Base-by-base conservation (phyloP, 2,888 invertebrate genomes). In the Drosophila fulvimacula region DNA sequence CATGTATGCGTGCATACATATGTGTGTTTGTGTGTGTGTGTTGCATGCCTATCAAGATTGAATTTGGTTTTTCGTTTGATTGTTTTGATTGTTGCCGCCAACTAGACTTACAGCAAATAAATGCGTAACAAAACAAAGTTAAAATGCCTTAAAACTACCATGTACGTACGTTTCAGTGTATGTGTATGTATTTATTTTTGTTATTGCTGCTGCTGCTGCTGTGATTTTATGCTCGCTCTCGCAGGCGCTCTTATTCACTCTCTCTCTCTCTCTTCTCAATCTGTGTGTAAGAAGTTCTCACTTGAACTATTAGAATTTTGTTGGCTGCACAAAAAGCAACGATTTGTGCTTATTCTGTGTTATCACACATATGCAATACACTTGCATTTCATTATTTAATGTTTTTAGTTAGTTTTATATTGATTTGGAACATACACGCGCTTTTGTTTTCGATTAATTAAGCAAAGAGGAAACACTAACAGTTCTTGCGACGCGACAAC, bases 111-210 rank as follows among this genome's bases (percentile, higher is more conserved):
- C 52, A 63, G 39, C 42, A 57, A 78, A 73, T 53, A 57, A 78
- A 73, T 66, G 59, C 69, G 68, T 68, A 58, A 61, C 71, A 59
- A 61, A 71, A 48, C 56, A 65, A 70, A 61, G 27, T 46, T 73
- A 49, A 63, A 73, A 53, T 63, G 24, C 53, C 64, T 58, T 76
- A 42, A 39, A 56, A 62, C 34, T 51, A 71, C 62, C 57, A 52
- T 58, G 57, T 66, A 76, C 73, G 61, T 76, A 76, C 66, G 17
- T 58, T 36, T 56, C 42, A 68, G 10, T 30, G 17, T 51, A 13
- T 70, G 73, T 81, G 76, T 86, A 81, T 82, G 81, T 70, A 79
- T 83, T 79, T 80, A 77, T 82, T 80, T 83, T 85, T 86, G 81
- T 86, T 83, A 75, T 83, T 83, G 81, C 77, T 48, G 48, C 48